Evolutionary conservation across 2,113 vertebrate species (phyloP).

Genomic region (Pseudopodoces humilis): DNA sequence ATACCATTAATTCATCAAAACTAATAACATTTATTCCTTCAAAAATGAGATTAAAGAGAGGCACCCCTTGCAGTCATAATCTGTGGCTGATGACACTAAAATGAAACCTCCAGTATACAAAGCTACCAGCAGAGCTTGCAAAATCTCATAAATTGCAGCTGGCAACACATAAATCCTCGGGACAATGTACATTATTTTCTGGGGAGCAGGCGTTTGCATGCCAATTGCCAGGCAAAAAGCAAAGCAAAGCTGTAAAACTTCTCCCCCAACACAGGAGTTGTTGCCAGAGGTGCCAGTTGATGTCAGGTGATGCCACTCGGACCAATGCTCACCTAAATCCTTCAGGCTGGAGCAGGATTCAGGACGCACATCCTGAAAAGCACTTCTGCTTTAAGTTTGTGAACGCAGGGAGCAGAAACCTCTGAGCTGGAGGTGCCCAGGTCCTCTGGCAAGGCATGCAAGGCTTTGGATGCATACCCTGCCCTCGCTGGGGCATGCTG

Average conservation of each 20-base stretch:
- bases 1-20: slow-evolving; percentile 79
- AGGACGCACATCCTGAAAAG: not conserved
- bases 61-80: slow-evolving; percentile 73
- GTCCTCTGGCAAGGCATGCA: not conserved
- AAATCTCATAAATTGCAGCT: slow-evolving; percentile 27
- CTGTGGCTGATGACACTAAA: slow-evolving; percentile 65
- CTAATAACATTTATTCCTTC: slow-evolving; percentile 79
- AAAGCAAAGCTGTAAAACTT: slow-evolving; percentile 16
- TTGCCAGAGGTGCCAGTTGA: slow-evolving; percentile 1
- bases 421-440: not conserved
- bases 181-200: slow-evolving; percentile 50
- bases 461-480: not conserved
- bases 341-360: not conserved
- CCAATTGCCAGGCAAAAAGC: not conserved
- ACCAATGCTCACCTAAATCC: not conserved
- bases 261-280: not conserved
- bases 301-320: not conserved
- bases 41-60: slow-evolving; percentile 76
- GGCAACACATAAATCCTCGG: not conserved
- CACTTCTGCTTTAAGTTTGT: not conserved
- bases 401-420: not conserved
- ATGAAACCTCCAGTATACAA: slow-evolving; percentile 3
- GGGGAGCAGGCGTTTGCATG: not conserved
- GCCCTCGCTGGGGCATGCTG: fast-evolving
- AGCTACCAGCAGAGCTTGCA: slow-evolving; percentile 50